These are phyloP conservation scores for Ceraclea dissimilis DNA, from an alignment of 2,888 invertebrate genomes.

Conservation along the genomic window DNA sequence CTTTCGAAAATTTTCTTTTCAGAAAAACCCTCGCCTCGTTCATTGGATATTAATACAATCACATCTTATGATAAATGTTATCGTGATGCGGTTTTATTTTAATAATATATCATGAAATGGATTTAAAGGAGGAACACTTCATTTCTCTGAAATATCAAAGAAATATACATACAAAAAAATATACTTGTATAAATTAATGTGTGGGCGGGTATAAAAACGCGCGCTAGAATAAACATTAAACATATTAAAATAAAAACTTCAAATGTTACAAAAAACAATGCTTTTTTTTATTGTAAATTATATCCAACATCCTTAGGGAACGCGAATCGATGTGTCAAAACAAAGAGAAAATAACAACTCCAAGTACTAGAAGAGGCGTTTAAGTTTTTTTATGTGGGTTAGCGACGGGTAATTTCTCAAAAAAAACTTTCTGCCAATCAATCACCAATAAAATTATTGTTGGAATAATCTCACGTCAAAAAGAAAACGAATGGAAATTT, in stretches of 20 bases:
- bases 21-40: background rate
- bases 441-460: background rate
- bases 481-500: no score
- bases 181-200: no score
- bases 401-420: background rate
- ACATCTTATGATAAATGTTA: background rate
- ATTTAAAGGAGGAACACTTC: no score
- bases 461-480: no score
- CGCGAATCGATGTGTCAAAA: background rate
- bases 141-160: no score
- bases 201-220: no score
- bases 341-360: background rate
- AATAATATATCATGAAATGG: no score
- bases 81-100: no score
- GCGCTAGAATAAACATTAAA: no score
- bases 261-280: background rate
- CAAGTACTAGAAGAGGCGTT: background rate
- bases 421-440: background rate
- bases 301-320: no score
- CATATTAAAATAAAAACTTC: no score
- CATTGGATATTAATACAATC: background rate
- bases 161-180: no score
- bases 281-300: background rate
- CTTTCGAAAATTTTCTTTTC: background rate
- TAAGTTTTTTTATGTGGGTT: background rate